Base-by-base conservation (phyloP, 2,797 vertebrate species). In the Urosaurus nigricauda region DNA sequence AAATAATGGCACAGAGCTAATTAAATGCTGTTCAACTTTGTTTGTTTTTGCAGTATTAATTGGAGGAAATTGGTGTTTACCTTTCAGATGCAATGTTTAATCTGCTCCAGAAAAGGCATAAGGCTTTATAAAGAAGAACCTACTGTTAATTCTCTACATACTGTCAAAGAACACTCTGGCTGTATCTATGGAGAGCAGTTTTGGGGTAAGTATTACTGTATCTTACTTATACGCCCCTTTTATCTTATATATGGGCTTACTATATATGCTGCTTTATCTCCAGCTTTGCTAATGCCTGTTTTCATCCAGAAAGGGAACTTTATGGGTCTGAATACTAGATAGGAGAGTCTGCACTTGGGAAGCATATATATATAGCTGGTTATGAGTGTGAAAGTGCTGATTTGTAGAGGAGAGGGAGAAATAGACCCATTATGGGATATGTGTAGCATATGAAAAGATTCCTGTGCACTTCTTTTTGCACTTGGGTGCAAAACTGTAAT, bases 1-100 rank as follows among this genome's bases (percentile, higher is more conserved):
- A 71, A 1, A 53, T 1, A 0, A 71, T 60, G 65, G 79, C 21
- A 37, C 4, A 5, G 85, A 86, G 19, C 29, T 29, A 12, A 79
- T 88, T 40, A 78, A 68, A 60, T 85, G 16, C 26, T 9, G 0
- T 37, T 53, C 58, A 47, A 4, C 0, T 68, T 68, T 19, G 58
- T 70, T 83, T 86, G 51, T 74, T 82, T 68, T 79, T 88, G 83
- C 1, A 0, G 80, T 81, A 68, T 77, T 3, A 37, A 5, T 79
- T 91, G 53, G n/a, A 88, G 79, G 88, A 90, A 87, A 63, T 68
- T 65, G 19, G 1, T 0, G 4, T 92, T 93, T 94, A 90, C 88
- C 89, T 92, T 83, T 87, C 63, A n/a, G 68, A 26, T 56, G 47
- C 21, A 21, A 21, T 56, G 5, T 53, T 37, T 56, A 56, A 73